phyloP scores from a whole-genome alignment of 2,113 vertebrate species.

The Rhinolophus ferrumequinum region DNA sequence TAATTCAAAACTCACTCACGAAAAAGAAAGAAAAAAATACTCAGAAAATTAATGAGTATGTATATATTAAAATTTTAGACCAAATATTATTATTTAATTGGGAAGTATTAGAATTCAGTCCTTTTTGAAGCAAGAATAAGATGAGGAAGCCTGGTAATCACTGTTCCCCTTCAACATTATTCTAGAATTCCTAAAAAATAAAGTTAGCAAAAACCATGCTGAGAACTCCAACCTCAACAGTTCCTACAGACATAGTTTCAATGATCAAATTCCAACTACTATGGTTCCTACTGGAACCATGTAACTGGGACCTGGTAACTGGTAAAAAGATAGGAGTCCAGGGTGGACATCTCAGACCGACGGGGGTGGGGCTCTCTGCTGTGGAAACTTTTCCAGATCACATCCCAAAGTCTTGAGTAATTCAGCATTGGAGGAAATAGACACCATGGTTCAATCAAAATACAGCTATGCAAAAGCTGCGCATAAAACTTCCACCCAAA shows the following conservation, averaged over 20 bases:
- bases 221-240: neutral
- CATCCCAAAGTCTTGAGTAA: neutral
- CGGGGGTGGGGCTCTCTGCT: neutral
- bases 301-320: neutral
- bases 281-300: neutral
- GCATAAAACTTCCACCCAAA: neutral
- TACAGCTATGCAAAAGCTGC: neutral
- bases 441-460: neutral
- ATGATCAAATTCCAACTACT: neutral
- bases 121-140: neutral
- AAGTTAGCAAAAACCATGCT: neutral
- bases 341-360: neutral
- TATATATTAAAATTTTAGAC: neutral
- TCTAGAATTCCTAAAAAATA: neutral
- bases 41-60: neutral
- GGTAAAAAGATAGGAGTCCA: neutral
- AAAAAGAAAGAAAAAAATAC: neutral
- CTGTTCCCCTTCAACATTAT: neutral
- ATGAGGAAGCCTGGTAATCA: neutral
- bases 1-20: neutral
- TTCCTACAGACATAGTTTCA: neutral
- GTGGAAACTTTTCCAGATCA: neutral
- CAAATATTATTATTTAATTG: neutral
- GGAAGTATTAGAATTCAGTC: neutral
- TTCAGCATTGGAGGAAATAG: neutral